Base-by-base conservation (phyloP, 1,140 invertebrate species). In the Drosophila subpulchrella region DNA sequence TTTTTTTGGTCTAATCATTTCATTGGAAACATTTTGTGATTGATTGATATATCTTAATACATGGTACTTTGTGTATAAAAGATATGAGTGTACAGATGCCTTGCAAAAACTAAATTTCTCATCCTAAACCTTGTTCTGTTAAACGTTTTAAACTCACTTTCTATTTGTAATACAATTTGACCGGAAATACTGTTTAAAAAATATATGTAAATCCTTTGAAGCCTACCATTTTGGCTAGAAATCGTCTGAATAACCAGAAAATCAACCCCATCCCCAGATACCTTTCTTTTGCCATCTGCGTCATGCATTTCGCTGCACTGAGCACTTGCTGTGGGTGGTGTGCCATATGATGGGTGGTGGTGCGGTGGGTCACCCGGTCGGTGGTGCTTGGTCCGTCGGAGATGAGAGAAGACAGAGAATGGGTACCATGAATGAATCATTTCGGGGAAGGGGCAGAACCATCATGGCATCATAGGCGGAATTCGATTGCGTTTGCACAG, bases 401-500 rank as follows among this genome's bases (percentile, higher is more conserved):
- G 58, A 32, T 8, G 38, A 42, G 61, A 48, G 60, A 42, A 27
- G 41, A 58, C 30, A 32, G 55, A 54, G 51, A 71, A 68, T 63
- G 56, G 56, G 47, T 55, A 48, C 42, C 54, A 80, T 88, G 84
- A 88, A 89, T 88, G 83, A 88, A 88, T 88, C 83, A 89, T 77
- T 50, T 12, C 32, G 46, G 60, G 20, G 32, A 38, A 15, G 30
- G 51, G 46, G 57, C 82, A 68, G 78, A 75, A 67, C 66, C 46
- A 73, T 66, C 72, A 79, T 86, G 83, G 82, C 71, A 85, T 82
- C 83, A 86, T 88, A 76, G 80, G 27, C 50, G 17, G 20, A 61
- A 30, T 75, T 27, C 54, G 44, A 57, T 59, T 42, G 41, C 34
- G 56, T 46, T 44, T 32, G 60, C 44, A 65, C 42, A 56, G 53